A percentile compares a stretch with the other conserved stretches of the same genome.
Evolutionary conservation across 2,113 vertebrate genomes (phyloP).

Genomic region (Orcinus orca): DNA sequence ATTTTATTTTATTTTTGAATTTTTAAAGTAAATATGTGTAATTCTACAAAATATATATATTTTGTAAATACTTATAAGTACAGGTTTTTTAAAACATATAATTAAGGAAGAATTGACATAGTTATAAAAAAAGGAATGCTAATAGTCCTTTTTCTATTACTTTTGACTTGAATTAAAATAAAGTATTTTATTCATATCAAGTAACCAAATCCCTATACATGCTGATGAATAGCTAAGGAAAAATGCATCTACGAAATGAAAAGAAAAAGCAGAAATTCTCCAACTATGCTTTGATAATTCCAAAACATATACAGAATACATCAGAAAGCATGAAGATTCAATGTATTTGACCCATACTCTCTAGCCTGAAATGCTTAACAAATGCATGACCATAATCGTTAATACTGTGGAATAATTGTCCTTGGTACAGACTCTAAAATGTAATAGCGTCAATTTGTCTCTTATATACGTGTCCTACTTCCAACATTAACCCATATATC

Average conservation of each 20-base stretch:
- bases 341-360: not conserved
- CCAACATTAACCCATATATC: not conserved
- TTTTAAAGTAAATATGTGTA: no score
- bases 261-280: not conserved
- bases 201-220: not conserved
- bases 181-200: not conserved
- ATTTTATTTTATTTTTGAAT: no score
- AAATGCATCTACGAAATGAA: not conserved
- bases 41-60: no score
- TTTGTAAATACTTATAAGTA: no score
- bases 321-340: not conserved
- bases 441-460: not conserved
- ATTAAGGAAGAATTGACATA: no score
- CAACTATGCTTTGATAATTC: not conserved
- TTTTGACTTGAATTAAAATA: conserved; percentile 1
- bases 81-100: no score
- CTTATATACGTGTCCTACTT: not conserved
- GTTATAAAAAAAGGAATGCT: not conserved
- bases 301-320: not conserved
- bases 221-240: not conserved
- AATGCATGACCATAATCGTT: not conserved
- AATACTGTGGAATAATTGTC: not conserved
- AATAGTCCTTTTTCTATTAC: not conserved
- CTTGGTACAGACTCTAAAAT: not conserved
- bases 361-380: not conserved